Base-by-base conservation (phyloP, 2,113 vertebrate species). In the Labeo catla region DNA sequence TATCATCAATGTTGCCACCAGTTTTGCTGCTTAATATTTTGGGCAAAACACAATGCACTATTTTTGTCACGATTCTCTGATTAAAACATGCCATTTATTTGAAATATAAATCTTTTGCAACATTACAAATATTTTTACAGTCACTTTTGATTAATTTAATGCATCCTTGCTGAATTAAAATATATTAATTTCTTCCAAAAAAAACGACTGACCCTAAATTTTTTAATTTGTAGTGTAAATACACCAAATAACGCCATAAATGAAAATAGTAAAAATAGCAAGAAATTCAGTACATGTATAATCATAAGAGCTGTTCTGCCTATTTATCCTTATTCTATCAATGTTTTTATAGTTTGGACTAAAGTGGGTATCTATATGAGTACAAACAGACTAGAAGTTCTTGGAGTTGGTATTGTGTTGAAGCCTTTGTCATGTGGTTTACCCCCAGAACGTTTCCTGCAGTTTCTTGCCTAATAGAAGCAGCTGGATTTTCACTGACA, bases 401-500 rank as follows among this genome's bases (percentile, higher is more conserved):
- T 21, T 21, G 23, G 28, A 12, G 16, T 52, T 68, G 15, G 47
- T 65, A 52, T 36, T 68, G 28, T 70, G 47, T 52, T 21, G 45
- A 2, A 66, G n/a, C 8, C 4, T 65, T 81, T 49, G 21, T 65
- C 79, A 81, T 81, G 59, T 61, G 77, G 6, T 59, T 59, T 43
- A 19, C 54, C 36, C 39, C 19, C 36, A 45, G 3, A 19, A 79
- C 36, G 15, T n/a, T 59, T 79, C 57, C 54, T 66, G 13, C 59
- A 34, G 13, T 52, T 66, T 82, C 80, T 82, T 50, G 45, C n/a
- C 16, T 36, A 82, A 68, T 50, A 82, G 63, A 54, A 36, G 16
- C 65, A 52, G 49, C 28, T 83, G 45, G 28, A 83, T 83, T 83
- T 50, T 39, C 47, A 70, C 19, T 70, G 61, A 83, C 19, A 47